Percentiles rank a stretch among this genome's conserved stretches.
phyloP scores from a whole-genome alignment of 2,113 vertebrate genomes.

The Podiceps cristatus region DNA sequence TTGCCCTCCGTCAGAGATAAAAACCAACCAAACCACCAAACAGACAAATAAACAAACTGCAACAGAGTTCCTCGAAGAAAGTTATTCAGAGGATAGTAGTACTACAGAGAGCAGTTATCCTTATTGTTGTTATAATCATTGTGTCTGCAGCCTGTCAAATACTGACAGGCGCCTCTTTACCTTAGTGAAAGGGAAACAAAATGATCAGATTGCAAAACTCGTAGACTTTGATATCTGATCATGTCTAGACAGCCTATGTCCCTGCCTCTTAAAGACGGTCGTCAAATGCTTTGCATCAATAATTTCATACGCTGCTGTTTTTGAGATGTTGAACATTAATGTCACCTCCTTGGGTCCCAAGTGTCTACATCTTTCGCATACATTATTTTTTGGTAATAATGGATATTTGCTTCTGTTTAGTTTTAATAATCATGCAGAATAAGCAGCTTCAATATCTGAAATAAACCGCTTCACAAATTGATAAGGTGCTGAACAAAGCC shows the following conservation, averaged over 20 bases:
- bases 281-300: constrained; percentile 71
- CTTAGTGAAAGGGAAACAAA: constrained; percentile 56
- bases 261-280: constrained; percentile 72
- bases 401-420: constrained; percentile 19
- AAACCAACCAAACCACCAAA: background rate
- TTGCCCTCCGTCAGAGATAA: background rate
- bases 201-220: constrained; percentile 79
- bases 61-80: constrained; percentile 25
- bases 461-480: constrained; percentile 38
- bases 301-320: constrained; percentile 77
- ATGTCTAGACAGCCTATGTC: constrained; percentile 72
- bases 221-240: constrained; percentile 76
- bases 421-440: constrained; percentile 52
- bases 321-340: constrained; percentile 74
- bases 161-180: constrained; percentile 68
- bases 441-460: constrained; percentile 13
- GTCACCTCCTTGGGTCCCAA: constrained; percentile 66
- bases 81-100: constrained; percentile 16
- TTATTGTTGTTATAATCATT: constrained; percentile 34
- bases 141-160: constrained; percentile 66
- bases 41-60: background rate
- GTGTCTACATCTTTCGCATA: constrained; percentile 50
- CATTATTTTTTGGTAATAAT: constrained; percentile 35
- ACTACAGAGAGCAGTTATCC: constrained; percentile 20
- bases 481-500: constrained; percentile 36